These are phyloP conservation scores for Triplophysa rosa DNA, from an alignment of 2,113 vertebrate genomes.

Conservation along the genomic window DNA sequence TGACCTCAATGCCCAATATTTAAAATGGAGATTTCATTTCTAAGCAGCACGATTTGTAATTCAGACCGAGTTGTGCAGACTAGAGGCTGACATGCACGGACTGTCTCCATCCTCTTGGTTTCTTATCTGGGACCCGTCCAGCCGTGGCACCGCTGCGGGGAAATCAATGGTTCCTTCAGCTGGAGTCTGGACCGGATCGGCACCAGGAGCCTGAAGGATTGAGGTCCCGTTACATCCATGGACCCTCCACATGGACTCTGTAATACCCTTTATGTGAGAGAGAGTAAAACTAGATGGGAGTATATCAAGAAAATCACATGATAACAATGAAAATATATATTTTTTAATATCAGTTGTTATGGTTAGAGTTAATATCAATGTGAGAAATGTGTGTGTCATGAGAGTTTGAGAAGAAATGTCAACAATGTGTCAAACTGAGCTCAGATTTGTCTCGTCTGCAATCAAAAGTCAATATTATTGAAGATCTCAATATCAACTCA, in stretches of 20 bases:
- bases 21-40: not conserved
- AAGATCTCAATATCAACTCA: too few species aligned
- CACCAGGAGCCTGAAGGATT: slow-evolving; percentile 34
- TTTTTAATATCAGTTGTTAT: too few species aligned
- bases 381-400: too few species aligned
- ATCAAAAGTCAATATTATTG: too few species aligned
- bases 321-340: too few species aligned
- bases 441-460: too few species aligned
- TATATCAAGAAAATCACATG: too few species aligned
- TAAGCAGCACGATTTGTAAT: not conserved
- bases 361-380: too few species aligned
- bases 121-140: slow-evolving; percentile 56
- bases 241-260: slow-evolving; percentile 5
- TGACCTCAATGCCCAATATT: not conserved
- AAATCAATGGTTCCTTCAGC: slow-evolving; percentile 55
- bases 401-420: too few species aligned
- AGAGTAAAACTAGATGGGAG: not conserved
- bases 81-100: not conserved
- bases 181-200: slow-evolving; percentile 31
- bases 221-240: slow-evolving; percentile 44
- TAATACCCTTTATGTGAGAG: not conserved
- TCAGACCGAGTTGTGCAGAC: not conserved
- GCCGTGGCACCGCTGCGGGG: slow-evolving; percentile 45
- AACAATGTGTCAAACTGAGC: too few species aligned
- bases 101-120: slow-evolving; percentile 28